Conservation (phyloP, 2,888 invertebrate genomes). For the Deroplatys truncata region DNA sequence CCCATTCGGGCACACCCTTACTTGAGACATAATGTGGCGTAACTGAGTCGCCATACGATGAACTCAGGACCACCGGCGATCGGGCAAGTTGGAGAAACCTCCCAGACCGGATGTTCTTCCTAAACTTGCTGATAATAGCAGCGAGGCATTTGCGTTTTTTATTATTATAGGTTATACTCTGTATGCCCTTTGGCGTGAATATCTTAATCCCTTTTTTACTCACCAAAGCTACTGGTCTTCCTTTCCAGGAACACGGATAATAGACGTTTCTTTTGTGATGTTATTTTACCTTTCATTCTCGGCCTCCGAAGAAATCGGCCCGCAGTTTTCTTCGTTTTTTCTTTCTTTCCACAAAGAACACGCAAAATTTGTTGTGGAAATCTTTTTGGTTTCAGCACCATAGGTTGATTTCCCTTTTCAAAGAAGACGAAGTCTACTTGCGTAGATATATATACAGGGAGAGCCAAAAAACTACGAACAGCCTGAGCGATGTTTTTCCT, state of each 20-base stretch:
- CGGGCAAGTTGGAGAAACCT: background rate
- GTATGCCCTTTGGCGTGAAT: background rate
- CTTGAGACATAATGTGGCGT: background rate
- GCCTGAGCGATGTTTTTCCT: too few species aligned
- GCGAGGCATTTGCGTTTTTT: background rate
- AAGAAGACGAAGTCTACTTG: too few species aligned
- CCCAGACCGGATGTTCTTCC: background rate
- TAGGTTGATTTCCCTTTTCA: too few species aligned
- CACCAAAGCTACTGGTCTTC: background rate
- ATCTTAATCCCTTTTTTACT: background rate
- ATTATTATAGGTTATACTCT: background rate
- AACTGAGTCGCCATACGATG: background rate
- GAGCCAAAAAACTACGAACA: too few species aligned
- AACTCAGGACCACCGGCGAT: background rate
- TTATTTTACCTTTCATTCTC: background rate
- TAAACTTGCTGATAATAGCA: background rate
- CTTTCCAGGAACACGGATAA: background rate
- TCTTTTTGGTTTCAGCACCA: too few species aligned
- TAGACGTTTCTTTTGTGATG: background rate
- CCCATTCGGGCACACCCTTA: background rate
- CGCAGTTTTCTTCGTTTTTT: too few species aligned
- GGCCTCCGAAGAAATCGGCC: too few species aligned
- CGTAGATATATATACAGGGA: too few species aligned
- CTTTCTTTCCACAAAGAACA: too few species aligned
- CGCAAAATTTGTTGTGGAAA: too few species aligned